phyloP scores from a whole-genome alignment of 2,113 vertebrate genomes.

The Catharus bicknelli region DNA sequence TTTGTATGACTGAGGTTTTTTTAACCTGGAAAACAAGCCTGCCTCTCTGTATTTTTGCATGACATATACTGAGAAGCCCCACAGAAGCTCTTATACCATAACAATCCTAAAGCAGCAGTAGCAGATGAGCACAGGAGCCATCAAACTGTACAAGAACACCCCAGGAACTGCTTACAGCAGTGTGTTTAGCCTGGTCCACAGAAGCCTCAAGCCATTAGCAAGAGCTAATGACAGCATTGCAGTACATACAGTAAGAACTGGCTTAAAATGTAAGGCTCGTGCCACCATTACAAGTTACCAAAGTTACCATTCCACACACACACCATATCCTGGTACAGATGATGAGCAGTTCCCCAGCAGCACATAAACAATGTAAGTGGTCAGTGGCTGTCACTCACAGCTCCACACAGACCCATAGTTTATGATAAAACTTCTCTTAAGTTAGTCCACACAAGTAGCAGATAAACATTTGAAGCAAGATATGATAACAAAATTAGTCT shows the following conservation, averaged over 20 bases:
- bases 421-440: not conserved
- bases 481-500: not conserved
- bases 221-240: not conserved
- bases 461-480: not conserved
- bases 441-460: not conserved
- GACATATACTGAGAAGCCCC: accelerated
- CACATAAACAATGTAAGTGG: accelerated
- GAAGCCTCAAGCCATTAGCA: not conserved
- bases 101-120: not conserved
- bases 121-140: not conserved
- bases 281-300: not conserved
- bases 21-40: not conserved
- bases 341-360: not conserved
- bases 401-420: not conserved
- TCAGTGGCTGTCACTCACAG: not conserved
- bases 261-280: not conserved
- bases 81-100: not conserved
- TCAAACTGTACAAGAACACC: not conserved
- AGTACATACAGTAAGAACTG: not conserved
- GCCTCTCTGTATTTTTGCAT: not conserved
- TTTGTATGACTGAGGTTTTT: not conserved
- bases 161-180: not conserved
- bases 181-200: not conserved
- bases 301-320: not conserved
- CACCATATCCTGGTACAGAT: no score